Evolutionary conservation across 2,888 invertebrate species (phyloP), one percentile per base, ranked within the genome.

Genomic region (Drymonia ruficornis): DNA sequence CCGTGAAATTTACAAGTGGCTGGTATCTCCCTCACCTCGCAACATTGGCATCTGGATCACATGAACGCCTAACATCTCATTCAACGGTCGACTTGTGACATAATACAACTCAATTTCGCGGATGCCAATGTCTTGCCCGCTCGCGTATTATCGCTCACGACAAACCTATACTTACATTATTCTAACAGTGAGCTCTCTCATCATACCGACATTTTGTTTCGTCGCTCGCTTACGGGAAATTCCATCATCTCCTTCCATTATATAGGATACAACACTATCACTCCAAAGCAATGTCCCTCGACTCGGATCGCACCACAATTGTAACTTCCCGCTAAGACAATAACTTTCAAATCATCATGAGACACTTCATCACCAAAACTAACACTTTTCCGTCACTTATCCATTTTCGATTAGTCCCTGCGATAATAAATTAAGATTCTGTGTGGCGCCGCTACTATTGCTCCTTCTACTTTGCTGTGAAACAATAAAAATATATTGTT

Each of bases 241-340:
- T 80, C 86, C 82, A 69, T 70, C 85, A 81, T 68, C 83, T 77
- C 87, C 91, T 91, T 91, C 92, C 91, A 89, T 85, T 81, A 80
- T 81, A 87, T 82, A 87, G 92, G 92, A 92, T 91, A 92, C 92
- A 92, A 91, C 92, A 91, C 92, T 89, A 83, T 81, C 92, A 89
- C 86, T 86, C 91, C 92, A 89, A 79, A 86, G 81, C 84, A 85
- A 82, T 90, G 91, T 92, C 92, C 89, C 61, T 80, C 89, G 64
- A 76, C 87, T 81, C 66, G 45, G 70, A 78, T 81, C 84, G 67
- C 70, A 67, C 82, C 81, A 70, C 79, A 59, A 69, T 80, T 76
- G 34, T 78, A 79, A 79, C 76, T 84, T 88, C 91, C 90, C 91
- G 86, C 69, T 79, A 76, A 74, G 75, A 74, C 79, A 76, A 71